Evolutionary conservation across 2,888 invertebrate genomes (phyloP).

Genomic region (Leptinotarsa rubiginosa): DNA sequence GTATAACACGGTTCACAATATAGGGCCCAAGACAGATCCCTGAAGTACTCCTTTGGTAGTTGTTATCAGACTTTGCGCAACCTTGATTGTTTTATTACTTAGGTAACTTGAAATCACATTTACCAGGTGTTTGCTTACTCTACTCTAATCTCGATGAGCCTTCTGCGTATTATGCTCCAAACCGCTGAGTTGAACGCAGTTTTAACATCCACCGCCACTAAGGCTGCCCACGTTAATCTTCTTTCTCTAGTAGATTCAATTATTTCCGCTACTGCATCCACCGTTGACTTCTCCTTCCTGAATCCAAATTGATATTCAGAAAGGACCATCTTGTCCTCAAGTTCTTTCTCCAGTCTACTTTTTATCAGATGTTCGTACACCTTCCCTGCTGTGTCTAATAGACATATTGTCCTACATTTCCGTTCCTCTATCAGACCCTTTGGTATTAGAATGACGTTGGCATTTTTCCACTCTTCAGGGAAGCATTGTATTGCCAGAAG

Average conservation of each 20-base stretch:
- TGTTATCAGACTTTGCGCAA: background rate
- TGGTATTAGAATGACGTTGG: conserved; percentile 32
- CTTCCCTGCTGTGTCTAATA: conserved; percentile 29
- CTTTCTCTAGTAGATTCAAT: background rate
- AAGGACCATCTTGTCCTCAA: conserved; percentile 3
- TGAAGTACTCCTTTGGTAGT: conserved; percentile 6
- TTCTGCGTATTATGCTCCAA: conserved; percentile 18
- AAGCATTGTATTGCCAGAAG: conserved; percentile 32
- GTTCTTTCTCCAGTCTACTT: conserved; percentile 25
- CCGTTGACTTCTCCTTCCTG: conserved; percentile 24
- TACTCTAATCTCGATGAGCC: conserved; percentile 5
- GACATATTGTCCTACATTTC: conserved; percentile 22
- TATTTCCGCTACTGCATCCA: conserved; percentile 21
- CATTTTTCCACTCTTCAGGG: conserved; percentile 34
- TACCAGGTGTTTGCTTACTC: conserved; percentile 14
- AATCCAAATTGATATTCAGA: conserved; percentile 28
- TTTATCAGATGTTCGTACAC: conserved; percentile 27
- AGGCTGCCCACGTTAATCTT: conserved; percentile 13
- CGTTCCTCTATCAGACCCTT: conserved; percentile 24
- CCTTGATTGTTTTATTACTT: conserved; percentile 11
- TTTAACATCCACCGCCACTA: conserved; percentile 8
- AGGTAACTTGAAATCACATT: conserved; percentile 25
- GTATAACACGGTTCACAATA: conserved; percentile 5
- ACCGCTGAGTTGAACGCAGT: conserved; percentile 28
- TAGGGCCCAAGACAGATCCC: conserved; percentile 1